Evolutionary conservation across 2,797 vertebrate genomes (phyloP), one percentile per base, ranked within the genome.

Genomic region (Notolepis coatsorum): DNA sequence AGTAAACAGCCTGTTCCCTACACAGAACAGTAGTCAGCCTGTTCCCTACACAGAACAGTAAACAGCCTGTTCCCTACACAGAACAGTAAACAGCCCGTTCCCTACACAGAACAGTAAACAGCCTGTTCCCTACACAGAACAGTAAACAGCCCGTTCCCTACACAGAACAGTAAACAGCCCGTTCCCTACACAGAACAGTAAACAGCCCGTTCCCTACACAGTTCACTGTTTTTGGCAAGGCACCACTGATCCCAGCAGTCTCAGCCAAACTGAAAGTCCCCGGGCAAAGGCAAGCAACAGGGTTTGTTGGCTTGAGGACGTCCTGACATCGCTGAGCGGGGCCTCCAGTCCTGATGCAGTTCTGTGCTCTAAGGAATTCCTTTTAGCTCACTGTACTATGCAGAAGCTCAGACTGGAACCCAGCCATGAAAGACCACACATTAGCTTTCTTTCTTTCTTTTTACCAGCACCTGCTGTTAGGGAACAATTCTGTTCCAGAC

Each of bases 41-140:
- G 46, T 62, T 39, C 50, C n/a, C n/a, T n/a, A n/a, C n/a, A n/a
- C n/a, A 30, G 33, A 65, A 46, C 56, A 47, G 30, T 30, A 51
- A 38, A 55, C 54, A 47, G 24, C 12, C 25, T 37, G 46, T 62
- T 39, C 50, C n/a, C n/a, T n/a, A n/a, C n/a, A n/a, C n/a, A 30
- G 33, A 65, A 46, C 56, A 47, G 30, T 30, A 51, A 38, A 55
- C 54, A 47, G 24, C 12, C 25, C 30, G 46, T 62, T 39, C 50
- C n/a, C n/a, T n/a, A n/a, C n/a, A n/a, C n/a, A 30, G 33, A 65
- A 46, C 56, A 47, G 30, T 30, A 51, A 38, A 55, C 54, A 47
- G 24, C 12, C 25, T 37, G 46, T 62, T 39, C 50, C n/a, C n/a
- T n/a, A n/a, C n/a, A n/a, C n/a, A 30, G 33, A 65, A 46, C 56